Conservation (phyloP, 2,113 vertebrate species). For the Ancistrus triradiatus region DNA sequence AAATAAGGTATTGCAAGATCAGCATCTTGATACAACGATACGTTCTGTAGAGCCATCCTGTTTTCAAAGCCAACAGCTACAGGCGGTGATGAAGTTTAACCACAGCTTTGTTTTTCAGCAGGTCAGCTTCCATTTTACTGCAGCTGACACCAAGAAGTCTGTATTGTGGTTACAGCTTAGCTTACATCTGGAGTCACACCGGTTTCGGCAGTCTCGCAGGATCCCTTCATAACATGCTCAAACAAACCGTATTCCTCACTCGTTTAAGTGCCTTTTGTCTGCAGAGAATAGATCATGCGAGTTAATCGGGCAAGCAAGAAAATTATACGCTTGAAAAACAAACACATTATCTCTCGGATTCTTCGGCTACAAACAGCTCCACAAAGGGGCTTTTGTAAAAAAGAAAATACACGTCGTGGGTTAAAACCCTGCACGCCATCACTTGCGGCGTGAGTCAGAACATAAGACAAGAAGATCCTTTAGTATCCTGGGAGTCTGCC, state of each 20-base stretch:
- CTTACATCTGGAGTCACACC: slow-evolving; percentile 37
- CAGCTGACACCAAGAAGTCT: slow-evolving; percentile 44
- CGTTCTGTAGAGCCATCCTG: slow-evolving; percentile 48
- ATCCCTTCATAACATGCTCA: slow-evolving; percentile 9
- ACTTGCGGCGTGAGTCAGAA: slow-evolving; percentile 12
- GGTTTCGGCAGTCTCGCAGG: slow-evolving; percentile 33
- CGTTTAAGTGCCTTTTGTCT: neutral
- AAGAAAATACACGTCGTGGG: slow-evolving; percentile 15
- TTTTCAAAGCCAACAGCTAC: slow-evolving; percentile 52
- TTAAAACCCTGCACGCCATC: slow-evolving; percentile 14
- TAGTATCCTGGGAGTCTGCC: slow-evolving; percentile 21
- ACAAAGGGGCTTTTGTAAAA: slow-evolving; percentile 27
- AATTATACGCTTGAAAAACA: slow-evolving; percentile 10
- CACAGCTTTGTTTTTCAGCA: slow-evolving; percentile 68
- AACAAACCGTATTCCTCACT: slow-evolving; percentile 19
- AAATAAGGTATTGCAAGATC: slow-evolving; percentile 44
- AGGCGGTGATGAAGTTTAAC: slow-evolving; percentile 65
- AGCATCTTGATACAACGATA: slow-evolving; percentile 43
- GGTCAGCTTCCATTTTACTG: slow-evolving; percentile 57
- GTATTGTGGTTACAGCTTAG: slow-evolving; percentile 50
- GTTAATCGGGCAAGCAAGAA: slow-evolving; percentile 11
- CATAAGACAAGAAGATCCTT: slow-evolving; percentile 26
- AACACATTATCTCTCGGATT: slow-evolving; percentile 19
- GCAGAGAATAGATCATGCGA: no score
- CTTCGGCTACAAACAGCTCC: slow-evolving; percentile 11